phyloP scores from a whole-genome alignment of 53 echinoderm and acorn worm species.

The Holothuria leucospilota region DNA sequence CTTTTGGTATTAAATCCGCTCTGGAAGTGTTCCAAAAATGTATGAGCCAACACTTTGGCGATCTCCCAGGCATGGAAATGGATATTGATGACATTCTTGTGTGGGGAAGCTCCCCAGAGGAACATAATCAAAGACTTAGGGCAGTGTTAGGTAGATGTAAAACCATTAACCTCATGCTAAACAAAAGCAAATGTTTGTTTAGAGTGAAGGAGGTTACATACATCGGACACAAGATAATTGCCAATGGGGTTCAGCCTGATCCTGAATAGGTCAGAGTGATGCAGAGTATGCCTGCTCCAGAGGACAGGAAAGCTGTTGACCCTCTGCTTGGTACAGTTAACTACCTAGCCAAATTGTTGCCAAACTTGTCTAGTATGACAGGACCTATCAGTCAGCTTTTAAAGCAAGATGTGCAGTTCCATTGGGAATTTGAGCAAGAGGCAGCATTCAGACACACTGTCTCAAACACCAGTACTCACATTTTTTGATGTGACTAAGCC shows the following conservation, averaged over 20 bases:
- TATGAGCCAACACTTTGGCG: constrained; percentile 75
- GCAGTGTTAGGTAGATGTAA: constrained; percentile 48
- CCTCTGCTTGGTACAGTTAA: constrained; percentile 53
- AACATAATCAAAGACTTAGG: constrained; percentile 58
- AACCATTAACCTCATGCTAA: constrained; percentile 48
- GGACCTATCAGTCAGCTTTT: constrained; percentile 48
- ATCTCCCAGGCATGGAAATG: constrained; percentile 71
- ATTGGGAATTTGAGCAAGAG: constrained; percentile 56
- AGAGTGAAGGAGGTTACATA: constrained; percentile 10
- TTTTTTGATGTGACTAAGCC: constrained; percentile 58
- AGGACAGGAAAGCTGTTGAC: constrained; percentile 53
- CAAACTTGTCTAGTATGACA: constrained; percentile 61
- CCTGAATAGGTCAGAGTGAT: constrained; percentile 55
- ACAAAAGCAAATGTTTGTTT: constrained; percentile 46
- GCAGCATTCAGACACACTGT: constrained; percentile 52
- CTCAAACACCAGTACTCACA: constrained; percentile 59
- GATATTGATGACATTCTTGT: constrained; percentile 80
- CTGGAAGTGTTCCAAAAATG: constrained; percentile 68
- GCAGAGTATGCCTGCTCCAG: constrained; percentile 55
- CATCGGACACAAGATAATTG: constrained; percentile 56
- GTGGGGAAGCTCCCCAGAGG: constrained; percentile 38
- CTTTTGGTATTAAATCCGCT: constrained; percentile 76
- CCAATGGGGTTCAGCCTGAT: constrained; percentile 54
- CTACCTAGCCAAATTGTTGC: constrained; percentile 65
- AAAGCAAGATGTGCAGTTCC: constrained; percentile 29